These are phyloP conservation scores for Julus scanicus DNA, from an alignment of 2,888 invertebrate species.

Conservation along the genomic window DNA sequence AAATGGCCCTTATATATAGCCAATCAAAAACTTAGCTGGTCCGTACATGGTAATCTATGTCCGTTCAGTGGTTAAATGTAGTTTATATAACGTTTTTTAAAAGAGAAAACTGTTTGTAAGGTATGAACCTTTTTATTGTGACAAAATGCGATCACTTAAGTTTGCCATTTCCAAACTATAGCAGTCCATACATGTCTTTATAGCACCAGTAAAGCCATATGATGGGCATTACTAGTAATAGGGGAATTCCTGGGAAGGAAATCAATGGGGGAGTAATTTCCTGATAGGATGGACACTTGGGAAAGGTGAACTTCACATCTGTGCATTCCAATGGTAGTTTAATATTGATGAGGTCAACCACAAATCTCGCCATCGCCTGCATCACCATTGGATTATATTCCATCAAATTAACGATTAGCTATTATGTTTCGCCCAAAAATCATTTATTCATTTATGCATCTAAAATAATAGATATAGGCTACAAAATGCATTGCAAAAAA, in stretches of 20 bases:
- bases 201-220: background rate
- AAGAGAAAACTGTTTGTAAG: too few relatives aligned
- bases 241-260: background rate
- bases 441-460: background rate
- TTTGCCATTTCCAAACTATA: too few relatives aligned
- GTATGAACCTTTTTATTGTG: too few relatives aligned
- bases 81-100: too few relatives aligned
- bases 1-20: too few relatives aligned
- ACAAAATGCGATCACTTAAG: too few relatives aligned
- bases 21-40: too few relatives aligned
- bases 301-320: slow-evolving; percentile 7
- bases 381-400: background rate
- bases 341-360: slow-evolving; percentile 42
- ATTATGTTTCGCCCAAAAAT: background rate
- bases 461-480: background rate
- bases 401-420: background rate
- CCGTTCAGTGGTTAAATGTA: too few relatives aligned
- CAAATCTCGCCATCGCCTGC: background rate
- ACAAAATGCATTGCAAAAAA: too few relatives aligned
- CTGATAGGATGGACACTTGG: background rate
- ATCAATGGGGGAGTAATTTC: slow-evolving; percentile 34
- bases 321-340: background rate
- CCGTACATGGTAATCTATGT: too few relatives aligned
- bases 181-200: background rate
- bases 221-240: background rate